Evolutionary conservation across 2,797 vertebrate species (phyloP), one percentile per base, ranked within the genome.

Genomic region (Falco cherrug): DNA sequence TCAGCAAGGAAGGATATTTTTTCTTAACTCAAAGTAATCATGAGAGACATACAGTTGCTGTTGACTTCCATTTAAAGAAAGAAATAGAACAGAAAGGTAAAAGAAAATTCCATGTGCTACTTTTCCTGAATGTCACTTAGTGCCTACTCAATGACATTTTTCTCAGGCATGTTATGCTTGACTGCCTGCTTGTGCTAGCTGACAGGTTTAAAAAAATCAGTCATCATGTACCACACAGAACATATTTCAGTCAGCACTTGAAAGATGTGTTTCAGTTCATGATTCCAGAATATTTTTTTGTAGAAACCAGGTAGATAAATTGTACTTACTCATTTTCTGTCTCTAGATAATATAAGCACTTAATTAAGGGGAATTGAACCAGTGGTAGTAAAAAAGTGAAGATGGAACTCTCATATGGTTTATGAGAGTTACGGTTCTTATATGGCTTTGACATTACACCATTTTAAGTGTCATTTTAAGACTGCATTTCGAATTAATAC

Each of bases 401-500:
- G 68, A 68, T 3, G 5, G 35, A 87, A 75, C n/a, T 94, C 68
- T 85, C 71, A 71, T 24, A 74, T 22, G 33, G 28, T 16, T 89
- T 82, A 56, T 60, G 43, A 91, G 51, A 95, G 22, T 45, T 85
- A 56, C 21, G 31, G 41, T 76, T 83, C 68, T 85, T 60, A 70
- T 15, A 60, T 28, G 47, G 31, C 41, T 94, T 91, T 79, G 81
- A 87, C 94, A 71, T 5, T 4, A 63, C 14, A 71, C 16, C 37
- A n/a, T 70, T 95, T 85, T 50, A 82, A 90, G 45, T 71, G 82
- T 61, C n/a, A n/a, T 70, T 95, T 85, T 50, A 82, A 89, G 45
- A 74, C 80, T 61, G 6, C 9, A 54, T 71, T 47, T 90, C 3
- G 0, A 87, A 59, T 84, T 65, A 84, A 43, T 59, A 57, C 11